These are phyloP conservation scores for Labrus mixtus DNA, from an alignment of 2,113 vertebrate genomes.

Conservation along the genomic window DNA sequence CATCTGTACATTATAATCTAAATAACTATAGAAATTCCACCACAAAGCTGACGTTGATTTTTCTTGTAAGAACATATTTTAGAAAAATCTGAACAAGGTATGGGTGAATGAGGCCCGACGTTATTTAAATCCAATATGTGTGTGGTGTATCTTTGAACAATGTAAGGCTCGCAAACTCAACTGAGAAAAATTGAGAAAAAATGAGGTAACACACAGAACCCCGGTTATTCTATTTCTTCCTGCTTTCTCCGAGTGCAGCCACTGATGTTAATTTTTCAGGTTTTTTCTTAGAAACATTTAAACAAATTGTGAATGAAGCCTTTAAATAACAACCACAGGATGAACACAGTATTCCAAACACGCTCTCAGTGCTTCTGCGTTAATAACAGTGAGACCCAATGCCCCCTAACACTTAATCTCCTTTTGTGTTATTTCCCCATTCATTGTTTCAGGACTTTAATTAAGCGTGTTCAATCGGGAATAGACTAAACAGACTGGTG, in stretches of 20 bases:
- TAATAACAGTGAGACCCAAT: slow-evolving; percentile 23
- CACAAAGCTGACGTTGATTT: too few relatives aligned
- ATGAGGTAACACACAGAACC: too few relatives aligned
- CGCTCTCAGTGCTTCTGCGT: slow-evolving; percentile 23
- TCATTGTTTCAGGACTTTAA: slow-evolving; percentile 61
- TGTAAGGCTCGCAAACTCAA: too few relatives aligned
- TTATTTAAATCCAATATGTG: too few relatives aligned
- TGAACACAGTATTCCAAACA: slow-evolving; percentile 34
- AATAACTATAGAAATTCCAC: too few relatives aligned
- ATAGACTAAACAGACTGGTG: slow-evolving; percentile 36
- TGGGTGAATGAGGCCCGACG: too few relatives aligned
- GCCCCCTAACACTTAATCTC: slow-evolving; percentile 43
- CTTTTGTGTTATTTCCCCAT: background rate
- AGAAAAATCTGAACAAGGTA: too few relatives aligned
- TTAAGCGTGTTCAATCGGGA: slow-evolving; percentile 48
- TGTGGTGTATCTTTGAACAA: too few relatives aligned
- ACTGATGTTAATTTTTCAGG: background rate
- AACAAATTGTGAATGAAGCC: background rate
- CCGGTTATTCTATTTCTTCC: too few relatives aligned
- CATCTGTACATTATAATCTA: too few relatives aligned
- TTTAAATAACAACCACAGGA: background rate
- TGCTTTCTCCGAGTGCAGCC: background rate
- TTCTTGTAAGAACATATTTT: too few relatives aligned
- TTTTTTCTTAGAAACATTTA: background rate
- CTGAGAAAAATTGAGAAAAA: too few relatives aligned